Evolutionary conservation across 2,113 vertebrate genomes (phyloP).

Genomic region (Saccopteryx leptura): DNA sequence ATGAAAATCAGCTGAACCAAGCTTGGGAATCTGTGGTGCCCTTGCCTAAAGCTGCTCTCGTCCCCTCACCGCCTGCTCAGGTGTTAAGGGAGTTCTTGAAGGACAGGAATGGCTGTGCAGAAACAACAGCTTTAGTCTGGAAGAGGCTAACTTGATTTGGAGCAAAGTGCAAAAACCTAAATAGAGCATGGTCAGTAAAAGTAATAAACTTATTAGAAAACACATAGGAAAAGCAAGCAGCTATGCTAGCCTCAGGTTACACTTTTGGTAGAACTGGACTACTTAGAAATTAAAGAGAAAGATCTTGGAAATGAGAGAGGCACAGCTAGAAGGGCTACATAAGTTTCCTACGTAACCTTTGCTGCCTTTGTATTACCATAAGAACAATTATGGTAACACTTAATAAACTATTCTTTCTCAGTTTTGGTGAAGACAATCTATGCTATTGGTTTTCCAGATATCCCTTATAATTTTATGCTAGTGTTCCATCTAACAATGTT

Average conservation of each 20-base stretch:
- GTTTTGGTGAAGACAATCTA: conserved; percentile 33
- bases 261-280: neutral
- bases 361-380: neutral
- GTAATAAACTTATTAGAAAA: neutral
- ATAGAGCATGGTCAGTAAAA: neutral
- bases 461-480: neutral
- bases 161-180: neutral
- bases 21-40: neutral
- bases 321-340: neutral
- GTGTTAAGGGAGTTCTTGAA: neutral
- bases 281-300: conserved; percentile 37
- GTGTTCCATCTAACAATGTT: neutral
- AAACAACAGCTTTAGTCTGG: neutral
- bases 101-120: neutral
- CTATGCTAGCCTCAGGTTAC: neutral
- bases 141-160: neutral
- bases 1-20: neutral
- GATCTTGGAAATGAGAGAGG: conserved; percentile 1
- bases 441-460: conserved; percentile 15
- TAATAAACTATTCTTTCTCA: conserved; percentile 45
- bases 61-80: neutral
- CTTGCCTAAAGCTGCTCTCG: neutral
- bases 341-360: neutral
- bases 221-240: neutral
- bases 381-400: conserved; percentile 39